Conservation (phyloP, 2,113 vertebrate species). For the Stegostoma tigrinum region DNA sequence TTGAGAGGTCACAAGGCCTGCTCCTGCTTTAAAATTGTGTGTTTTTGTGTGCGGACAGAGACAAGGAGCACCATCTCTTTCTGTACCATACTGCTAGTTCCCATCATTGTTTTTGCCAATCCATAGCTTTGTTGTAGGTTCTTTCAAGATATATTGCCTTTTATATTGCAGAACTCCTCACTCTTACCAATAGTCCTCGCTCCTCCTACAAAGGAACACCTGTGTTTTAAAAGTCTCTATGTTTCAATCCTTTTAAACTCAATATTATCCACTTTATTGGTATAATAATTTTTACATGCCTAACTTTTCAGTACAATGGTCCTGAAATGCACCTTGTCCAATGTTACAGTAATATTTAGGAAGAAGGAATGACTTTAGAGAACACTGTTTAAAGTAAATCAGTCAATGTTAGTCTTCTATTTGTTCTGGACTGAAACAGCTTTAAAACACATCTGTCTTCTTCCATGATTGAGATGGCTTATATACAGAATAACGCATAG, state of each 20-base stretch:
- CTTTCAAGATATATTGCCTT: background rate
- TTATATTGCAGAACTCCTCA: background rate
- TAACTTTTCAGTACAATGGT: too few relatives aligned
- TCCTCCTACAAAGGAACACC: background rate
- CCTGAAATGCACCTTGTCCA: too few relatives aligned
- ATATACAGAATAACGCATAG: background rate
- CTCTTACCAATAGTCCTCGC: background rate
- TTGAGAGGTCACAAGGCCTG: too few relatives aligned
- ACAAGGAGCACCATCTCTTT: background rate
- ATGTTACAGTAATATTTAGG: background rate
- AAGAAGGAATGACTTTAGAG: background rate
- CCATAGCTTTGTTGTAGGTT: background rate
- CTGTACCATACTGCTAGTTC: background rate
- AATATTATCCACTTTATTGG: background rate
- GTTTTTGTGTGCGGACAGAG: background rate
- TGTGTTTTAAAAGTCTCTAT: background rate
- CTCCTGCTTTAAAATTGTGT: too few relatives aligned
- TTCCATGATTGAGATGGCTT: background rate
- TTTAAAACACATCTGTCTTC: background rate
- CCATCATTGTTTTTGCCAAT: background rate
- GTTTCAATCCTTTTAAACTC: background rate
- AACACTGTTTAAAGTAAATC: background rate
- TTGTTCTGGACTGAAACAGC: too few relatives aligned
- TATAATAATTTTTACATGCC: background rate
- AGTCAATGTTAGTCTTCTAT: background rate